phyloP scores from a whole-genome alignment of 2,113 vertebrate genomes.

The Crotalus helleri region DNA sequence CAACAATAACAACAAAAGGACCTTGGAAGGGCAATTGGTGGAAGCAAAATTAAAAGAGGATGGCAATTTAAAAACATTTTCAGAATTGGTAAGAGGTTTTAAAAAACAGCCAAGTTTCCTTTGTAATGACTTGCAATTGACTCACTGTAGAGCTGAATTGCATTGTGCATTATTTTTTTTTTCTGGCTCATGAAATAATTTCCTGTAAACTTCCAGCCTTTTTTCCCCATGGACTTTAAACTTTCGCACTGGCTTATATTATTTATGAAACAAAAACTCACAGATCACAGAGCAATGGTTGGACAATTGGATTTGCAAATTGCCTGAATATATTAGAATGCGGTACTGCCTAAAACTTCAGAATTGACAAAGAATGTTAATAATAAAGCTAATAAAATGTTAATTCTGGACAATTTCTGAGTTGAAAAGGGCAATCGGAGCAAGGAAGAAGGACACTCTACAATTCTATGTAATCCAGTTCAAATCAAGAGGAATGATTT shows the following conservation, averaged over 20 bases:
- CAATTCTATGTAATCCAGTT: neutral
- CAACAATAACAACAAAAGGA: slow-evolving; percentile 12
- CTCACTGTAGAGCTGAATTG: neutral
- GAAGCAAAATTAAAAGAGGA: slow-evolving; percentile 23
- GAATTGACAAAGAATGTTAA: neutral
- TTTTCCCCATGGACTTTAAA: neutral
- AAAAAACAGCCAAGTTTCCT: slow-evolving; percentile 18
- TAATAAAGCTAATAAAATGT: neutral
- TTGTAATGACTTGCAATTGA: slow-evolving; percentile 3
- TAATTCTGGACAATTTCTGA: neutral
- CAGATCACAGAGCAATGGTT: neutral
- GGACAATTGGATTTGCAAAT: neutral
- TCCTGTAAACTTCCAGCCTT: neutral
- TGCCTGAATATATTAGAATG: neutral
- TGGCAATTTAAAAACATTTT: neutral
- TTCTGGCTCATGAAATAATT: neutral
- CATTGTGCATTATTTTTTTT: neutral
- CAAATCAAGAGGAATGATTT: neutral
- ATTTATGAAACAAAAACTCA: neutral
- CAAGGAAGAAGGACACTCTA: neutral
- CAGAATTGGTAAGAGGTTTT: neutral
- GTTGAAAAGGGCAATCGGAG: neutral
- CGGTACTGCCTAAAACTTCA: neutral
- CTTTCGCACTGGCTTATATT: neutral
- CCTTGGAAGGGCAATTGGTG: slow-evolving; percentile 15